Conservation (phyloP, 2,113 vertebrate genomes). For the Halichoerus grypus region DNA sequence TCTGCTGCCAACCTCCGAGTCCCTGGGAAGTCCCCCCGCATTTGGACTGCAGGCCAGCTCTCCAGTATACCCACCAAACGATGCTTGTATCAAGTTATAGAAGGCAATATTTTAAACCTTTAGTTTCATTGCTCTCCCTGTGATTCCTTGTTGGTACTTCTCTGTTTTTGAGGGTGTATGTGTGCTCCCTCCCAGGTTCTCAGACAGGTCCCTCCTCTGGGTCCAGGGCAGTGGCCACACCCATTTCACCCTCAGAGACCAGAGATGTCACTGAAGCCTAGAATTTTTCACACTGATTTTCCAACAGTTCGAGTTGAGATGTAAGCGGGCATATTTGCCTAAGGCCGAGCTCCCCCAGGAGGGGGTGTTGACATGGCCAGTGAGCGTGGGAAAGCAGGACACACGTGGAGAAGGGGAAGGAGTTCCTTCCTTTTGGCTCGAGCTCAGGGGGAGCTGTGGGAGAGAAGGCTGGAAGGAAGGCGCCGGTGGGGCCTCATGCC, state of each 20-base stretch:
- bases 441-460: not conserved
- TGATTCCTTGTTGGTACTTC: not conserved
- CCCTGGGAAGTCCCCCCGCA: not conserved
- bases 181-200: not conserved
- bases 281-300: not conserved
- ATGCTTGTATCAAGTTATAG: not conserved
- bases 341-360: not conserved
- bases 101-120: not conserved
- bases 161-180: not conserved
- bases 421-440: not conserved
- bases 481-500: not conserved
- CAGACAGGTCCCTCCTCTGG: not conserved
- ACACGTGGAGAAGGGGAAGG: not conserved
- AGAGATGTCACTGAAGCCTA: not conserved
- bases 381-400: not conserved
- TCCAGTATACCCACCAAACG: not conserved
- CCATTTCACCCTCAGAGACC: not conserved
- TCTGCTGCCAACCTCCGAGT: not conserved
- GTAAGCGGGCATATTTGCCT: not conserved
- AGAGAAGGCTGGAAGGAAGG: not conserved
- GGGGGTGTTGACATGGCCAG: not conserved
- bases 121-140: not conserved
- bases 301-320: not conserved
- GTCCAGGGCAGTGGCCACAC: not conserved
- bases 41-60: not conserved